Base-by-base conservation (phyloP, 2,797 vertebrate species). In the Hirundo rustica region DNA sequence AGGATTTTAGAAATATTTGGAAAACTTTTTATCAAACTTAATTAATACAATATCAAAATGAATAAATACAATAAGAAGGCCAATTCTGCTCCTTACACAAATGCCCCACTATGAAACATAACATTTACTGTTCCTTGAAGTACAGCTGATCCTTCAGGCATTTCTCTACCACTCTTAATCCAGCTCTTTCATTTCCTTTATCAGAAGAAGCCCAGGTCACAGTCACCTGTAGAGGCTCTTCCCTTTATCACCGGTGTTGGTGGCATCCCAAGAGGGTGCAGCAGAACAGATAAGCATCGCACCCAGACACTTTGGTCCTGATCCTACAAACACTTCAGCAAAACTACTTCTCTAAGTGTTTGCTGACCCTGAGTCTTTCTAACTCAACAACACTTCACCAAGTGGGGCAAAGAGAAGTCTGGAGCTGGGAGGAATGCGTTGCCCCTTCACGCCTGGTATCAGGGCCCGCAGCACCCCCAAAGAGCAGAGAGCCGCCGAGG, bases 371-470 rank as follows among this genome's bases (percentile, higher is more conserved):
- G 34, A 82, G 68, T 36, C 92, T 74, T 64, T 40, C 66, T 62
- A 91, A 82, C 84, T 84, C 70, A 81, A 75, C 54, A 3, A 1
- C 73, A 44, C 85, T 87, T 80, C 68, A 71, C 13, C 7, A 2
- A 91, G 60, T 2, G 4, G 32, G 64, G 29, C 67, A 50, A 66
- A 54, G 57, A 70, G 93, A 83, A 89, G 89, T 71, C 91, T 77
- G 89, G 91, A 89, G 65, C 87, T 82, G 68, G n/a, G 67, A 93
- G 79, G 93, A 92, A 93, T 82, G 83, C 32, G 9, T 7, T 29
- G 1, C 3, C 57, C 50, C 61, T 38, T 21, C 5, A 2, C 0
- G 17, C 34, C 82, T 18, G 60, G 60, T 2, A 3, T 34, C 70
- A 58, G 57, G 48, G 54, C 47, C 65, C 5, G 13, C 67, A 40